Evolutionary conservation across 2,797 vertebrate species (phyloP), one percentile per base, ranked within the genome.

Genomic region (Acestrorhynchus altus): DNA sequence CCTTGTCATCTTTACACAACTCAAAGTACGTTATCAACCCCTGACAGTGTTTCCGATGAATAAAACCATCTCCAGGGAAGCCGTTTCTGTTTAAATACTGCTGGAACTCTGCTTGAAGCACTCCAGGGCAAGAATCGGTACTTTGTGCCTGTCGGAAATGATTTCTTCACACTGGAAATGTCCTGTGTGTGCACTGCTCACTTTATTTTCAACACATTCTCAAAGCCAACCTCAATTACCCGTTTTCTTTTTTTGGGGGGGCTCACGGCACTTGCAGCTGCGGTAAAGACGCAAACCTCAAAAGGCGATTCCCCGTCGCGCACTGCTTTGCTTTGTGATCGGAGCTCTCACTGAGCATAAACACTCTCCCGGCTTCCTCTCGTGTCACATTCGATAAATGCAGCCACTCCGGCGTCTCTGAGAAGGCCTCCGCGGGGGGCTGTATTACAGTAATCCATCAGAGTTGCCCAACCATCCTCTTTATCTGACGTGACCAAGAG

Each of bases 401-500:
- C 71, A 20, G 76, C 51, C 60, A 68, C 69, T 75, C 46, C 4
- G 1, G 39, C 51, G 46, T 60, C 52, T 79, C 74, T 68, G 71
- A 51, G 56, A 80, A 74, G 77, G 60, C 71, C 77, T 71, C 18
- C 6, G 60, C 16, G n/a, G 56, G 47, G 74, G 74, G 64, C 66
- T 67, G 26, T 61, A 31, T 77, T 84, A 72, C 71, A 31, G n/a
- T 67, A 76, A 76, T 80, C 79, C 39, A 40, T 65, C 22, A 44
- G 31, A 81, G 77, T 63, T 40, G 77, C 64, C 66, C 49, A 8
- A 67, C 80, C 77, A 77, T 76, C 76, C 52, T 31, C 61, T 51
- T 77, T 47, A 74, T 79, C 74, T 77, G 77, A 82, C 60, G 57
- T 67, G 60, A 54, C 49, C 18, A 75, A 78, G 71, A 18, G 42